Evolutionary conservation across 2,797 vertebrate genomes (phyloP), one percentile per base, ranked within the genome.

Genomic region (Falco rusticolus): DNA sequence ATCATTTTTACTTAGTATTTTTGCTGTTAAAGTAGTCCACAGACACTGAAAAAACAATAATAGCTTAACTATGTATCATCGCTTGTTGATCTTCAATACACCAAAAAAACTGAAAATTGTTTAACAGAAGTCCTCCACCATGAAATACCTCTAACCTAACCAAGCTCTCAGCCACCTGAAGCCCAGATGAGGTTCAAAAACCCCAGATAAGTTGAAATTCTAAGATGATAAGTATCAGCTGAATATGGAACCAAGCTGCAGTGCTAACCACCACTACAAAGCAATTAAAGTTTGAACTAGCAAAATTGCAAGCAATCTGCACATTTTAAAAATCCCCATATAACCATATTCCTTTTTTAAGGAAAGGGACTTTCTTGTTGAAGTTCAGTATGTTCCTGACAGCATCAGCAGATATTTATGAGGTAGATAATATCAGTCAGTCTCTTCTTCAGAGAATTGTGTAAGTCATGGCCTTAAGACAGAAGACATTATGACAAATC

Each of bases 401-500:
- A 91, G 50, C 75, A 92, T 39, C 64, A 95, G 53, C 8, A 2
- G 68, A 57, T 92, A 92, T 80, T 94, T 92, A 82, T 39, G 71
- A 95, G 48, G 71, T 64, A 77, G 81, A 83, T 80, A 93, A 57
- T 51, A 89, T 43, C 6, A 1, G 60, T 83, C 61, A 61, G 89
- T 20, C 10, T 84, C 31, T 87, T 95, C 89, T 78, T 53, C 61
- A 87, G 45, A 91, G 25, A 74, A 75, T 64, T 87, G 56, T 92
- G 2, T 80, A 96, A 93, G 60, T 89, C 78, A 66, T 17, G 31
- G 82, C 75, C 47, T 77, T 83, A 94, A 92, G 82, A 96, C 65
- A 89, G 75, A 94, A 91, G 61, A 87, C 81, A 68, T 93, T 87
- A 94, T 70, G 56, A 95, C 84, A 95, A 77, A 87, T 80, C 70